Evolutionary conservation across 2,888 invertebrate genomes (phyloP).

Genomic region (Drosophila emarginata): DNA sequence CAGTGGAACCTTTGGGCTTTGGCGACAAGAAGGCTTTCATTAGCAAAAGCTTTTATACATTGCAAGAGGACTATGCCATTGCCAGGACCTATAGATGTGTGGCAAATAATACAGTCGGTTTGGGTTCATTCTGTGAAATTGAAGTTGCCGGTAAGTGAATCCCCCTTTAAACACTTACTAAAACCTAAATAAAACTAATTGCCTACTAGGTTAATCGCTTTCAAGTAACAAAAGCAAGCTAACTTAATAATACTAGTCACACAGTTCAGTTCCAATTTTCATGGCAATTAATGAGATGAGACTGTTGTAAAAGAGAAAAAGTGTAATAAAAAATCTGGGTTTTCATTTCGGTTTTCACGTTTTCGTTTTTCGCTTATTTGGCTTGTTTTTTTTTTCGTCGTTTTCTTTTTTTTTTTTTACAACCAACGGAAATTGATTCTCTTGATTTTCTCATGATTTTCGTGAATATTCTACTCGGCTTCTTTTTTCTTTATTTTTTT

Average conservation of each 20-base stretch:
- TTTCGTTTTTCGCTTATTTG: conserved; percentile 44
- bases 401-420: conserved; percentile 62
- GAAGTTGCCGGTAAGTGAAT: conserved; percentile 86
- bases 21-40: conserved; percentile 69
- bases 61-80: conserved; percentile 85
- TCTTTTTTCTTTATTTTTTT: conserved; percentile 53
- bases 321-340: too few species aligned
- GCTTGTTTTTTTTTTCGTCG: conserved; percentile 9
- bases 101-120: conserved; percentile 92
- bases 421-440: conserved; percentile 76
- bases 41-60: conserved; percentile 84
- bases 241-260: too few species aligned
- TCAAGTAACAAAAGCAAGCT: too few species aligned
- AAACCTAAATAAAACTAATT: background rate
- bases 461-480: conserved; percentile 32
- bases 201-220: background rate
- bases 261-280: too few species aligned
- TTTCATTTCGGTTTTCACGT: conserved; percentile 4
- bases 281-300: too few species aligned
- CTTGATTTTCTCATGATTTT: conserved; percentile 25
- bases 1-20: conserved; percentile 85
- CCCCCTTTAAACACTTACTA: background rate
- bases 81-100: conserved; percentile 92
- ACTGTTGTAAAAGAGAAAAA: too few species aligned
- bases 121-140: conserved; percentile 86